These are phyloP conservation scores for Trichogramma pretiosum DNA, from an alignment of 1,140 invertebrate genomes.

Conservation along the genomic window DNA sequence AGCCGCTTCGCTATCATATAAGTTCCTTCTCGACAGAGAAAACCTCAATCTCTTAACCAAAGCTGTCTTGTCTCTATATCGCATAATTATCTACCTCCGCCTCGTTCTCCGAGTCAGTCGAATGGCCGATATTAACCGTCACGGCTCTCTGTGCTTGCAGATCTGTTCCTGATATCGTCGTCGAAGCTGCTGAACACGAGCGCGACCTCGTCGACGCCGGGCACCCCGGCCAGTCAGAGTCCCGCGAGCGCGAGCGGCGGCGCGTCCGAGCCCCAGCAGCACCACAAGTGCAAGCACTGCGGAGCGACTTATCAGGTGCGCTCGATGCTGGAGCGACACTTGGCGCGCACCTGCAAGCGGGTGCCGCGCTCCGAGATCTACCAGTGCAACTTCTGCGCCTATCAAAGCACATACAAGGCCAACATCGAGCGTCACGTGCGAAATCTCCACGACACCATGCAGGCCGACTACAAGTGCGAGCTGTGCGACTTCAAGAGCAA, in stretches of 20 bases:
- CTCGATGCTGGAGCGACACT: constrained; percentile 37
- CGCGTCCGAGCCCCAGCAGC: background rate
- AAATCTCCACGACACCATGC: constrained; percentile 29
- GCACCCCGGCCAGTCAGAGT: background rate
- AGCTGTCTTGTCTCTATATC: too few relatives aligned
- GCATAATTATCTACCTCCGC: too few relatives aligned
- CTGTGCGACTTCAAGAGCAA: constrained; percentile 35
- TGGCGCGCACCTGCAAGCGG: constrained; percentile 37
- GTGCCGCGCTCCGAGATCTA: constrained; percentile 31
- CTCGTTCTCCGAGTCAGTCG: too few relatives aligned
- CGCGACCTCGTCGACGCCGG: background rate
- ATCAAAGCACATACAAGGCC: constrained; percentile 36
- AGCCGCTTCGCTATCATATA: too few relatives aligned
- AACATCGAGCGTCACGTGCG: constrained; percentile 36
- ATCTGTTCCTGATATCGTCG: too few relatives aligned
- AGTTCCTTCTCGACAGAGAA: too few relatives aligned
- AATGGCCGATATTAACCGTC: too few relatives aligned
- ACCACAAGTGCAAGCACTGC: constrained; percentile 34
- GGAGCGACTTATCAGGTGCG: constrained; percentile 36
- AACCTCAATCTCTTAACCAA: too few relatives aligned
- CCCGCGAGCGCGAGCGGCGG: background rate
- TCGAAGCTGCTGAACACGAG: too few relatives aligned
- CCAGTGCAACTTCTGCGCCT: constrained; percentile 32
- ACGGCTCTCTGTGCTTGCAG: too few relatives aligned
- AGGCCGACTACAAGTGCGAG: constrained; percentile 36